A percentile compares a stretch with the other conserved stretches of the same genome.
phyloP scores from a whole-genome alignment of 2,888 invertebrate species.

The Caenorhabditis sp. region DNA sequence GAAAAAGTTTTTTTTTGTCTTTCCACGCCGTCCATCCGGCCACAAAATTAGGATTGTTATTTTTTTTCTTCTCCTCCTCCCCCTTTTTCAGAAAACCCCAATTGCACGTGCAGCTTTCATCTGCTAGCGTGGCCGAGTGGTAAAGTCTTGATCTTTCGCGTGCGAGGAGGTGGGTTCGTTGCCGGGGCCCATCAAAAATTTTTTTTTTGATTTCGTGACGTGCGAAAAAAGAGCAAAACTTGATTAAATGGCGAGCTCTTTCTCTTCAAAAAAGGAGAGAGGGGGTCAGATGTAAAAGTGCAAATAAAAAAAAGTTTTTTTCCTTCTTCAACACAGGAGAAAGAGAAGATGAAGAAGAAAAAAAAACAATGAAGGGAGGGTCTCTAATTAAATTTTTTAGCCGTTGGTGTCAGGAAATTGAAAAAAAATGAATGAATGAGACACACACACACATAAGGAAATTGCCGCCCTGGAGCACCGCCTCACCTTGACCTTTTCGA shows the following conservation, averaged over 20 bases:
- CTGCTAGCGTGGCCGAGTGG: too few relatives aligned
- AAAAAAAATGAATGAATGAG: not conserved
- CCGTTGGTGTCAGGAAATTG: too few relatives aligned
- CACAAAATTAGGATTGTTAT: slow-evolving; percentile 3
- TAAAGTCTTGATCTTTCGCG: too few relatives aligned
- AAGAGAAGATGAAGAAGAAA: not conserved
- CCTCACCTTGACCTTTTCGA: slow-evolving; percentile 61
- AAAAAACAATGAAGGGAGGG: not conserved
- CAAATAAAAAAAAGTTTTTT: not conserved
- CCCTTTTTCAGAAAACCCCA: too few relatives aligned
- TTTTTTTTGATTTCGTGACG: slow-evolving; percentile 3
- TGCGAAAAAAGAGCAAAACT: not conserved
- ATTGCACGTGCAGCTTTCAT: too few relatives aligned
- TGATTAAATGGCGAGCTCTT: not conserved
- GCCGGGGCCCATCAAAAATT: not conserved
- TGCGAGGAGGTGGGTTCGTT: too few relatives aligned
- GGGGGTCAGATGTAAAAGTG: not conserved
- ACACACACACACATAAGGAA: not conserved
- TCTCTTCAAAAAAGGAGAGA: not conserved
- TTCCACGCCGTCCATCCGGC: not conserved
- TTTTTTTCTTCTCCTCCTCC: not conserved
- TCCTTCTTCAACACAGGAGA: not conserved
- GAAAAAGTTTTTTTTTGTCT: too few relatives aligned
- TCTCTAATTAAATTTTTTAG: too few relatives aligned
- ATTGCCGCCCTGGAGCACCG: not conserved